Percentiles rank a stretch among this genome's conserved stretches.
Conservation (phyloP, 2,888 invertebrate genomes). For the Odontomyia ornata region DNA sequence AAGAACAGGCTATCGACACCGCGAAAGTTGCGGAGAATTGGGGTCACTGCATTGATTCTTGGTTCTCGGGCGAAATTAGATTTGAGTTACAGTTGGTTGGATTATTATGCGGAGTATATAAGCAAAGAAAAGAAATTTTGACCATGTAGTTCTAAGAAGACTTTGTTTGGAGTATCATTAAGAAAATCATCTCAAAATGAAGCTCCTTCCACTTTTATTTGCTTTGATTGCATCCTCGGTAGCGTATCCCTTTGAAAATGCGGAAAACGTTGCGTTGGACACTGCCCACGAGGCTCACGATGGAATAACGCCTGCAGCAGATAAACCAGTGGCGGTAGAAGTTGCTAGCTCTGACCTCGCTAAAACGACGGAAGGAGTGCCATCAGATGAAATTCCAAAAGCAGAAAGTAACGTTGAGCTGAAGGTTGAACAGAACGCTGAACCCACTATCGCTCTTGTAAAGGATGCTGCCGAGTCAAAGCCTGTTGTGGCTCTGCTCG, state of each 20-base stretch:
- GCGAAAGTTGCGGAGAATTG: background rate
- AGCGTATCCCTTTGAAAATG: background rate
- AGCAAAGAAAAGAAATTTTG: slow-evolving; percentile 11
- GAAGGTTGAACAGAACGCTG: background rate
- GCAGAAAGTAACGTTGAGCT: background rate
- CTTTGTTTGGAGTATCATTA: background rate
- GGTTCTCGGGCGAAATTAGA: background rate
- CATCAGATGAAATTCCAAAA: background rate
- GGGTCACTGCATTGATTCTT: slow-evolving; percentile 17
- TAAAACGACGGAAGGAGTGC: background rate
- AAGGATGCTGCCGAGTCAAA: background rate
- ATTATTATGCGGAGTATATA: slow-evolving; percentile 19
- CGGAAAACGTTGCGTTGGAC: slow-evolving; percentile 29
- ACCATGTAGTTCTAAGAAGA: slow-evolving; percentile 14
- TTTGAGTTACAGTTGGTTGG: background rate
- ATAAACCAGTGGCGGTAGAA: background rate
- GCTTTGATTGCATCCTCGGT: background rate
- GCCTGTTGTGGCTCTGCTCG: background rate
- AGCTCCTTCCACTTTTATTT: background rate
- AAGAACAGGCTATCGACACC: no score
- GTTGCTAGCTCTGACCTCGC: background rate
- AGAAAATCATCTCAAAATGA: background rate
- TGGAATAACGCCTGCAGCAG: background rate
- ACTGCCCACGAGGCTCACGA: slow-evolving; percentile 18
- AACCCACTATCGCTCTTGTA: background rate